Base-by-base conservation (phyloP, 2,888 invertebrate species). In the Nomada goodeniana region DNA sequence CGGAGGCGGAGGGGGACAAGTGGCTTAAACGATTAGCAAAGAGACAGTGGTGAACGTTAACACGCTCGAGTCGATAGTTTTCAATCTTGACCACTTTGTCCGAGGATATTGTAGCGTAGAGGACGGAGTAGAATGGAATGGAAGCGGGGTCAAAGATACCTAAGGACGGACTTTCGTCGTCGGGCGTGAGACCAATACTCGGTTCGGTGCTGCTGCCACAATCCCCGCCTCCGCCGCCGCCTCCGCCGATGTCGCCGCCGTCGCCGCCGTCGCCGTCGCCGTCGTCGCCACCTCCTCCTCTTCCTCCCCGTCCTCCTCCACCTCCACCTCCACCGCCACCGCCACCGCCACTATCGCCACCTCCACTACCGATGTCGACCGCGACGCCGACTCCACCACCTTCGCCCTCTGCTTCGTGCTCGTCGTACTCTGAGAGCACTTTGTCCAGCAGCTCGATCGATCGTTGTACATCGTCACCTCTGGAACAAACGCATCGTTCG, bases 341-440 rank as follows among this genome's bases (percentile, higher is more conserved):
- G 92, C 90, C 93, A 90, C 88, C 93, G 92, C 83, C 92, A 90
- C 81, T 93, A 91, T 88, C 93, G 91, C 74, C 92, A 86, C 84
- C 91, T 89, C 85, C 91, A 89, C 83, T 91, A 90, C 86, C 91
- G 91, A 15, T 91, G 87, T 20, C 71, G 61, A 44, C 71, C 20
- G 52, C 42, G 72, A 94, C 95, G 55, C 78, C 94, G 72, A 94
- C 95, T 63, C 78, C 94, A 95, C 96, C 91, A 94, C 95, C 94
- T 92, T 95, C 95, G 91, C 94, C 94, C 88, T 95, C 95, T 92
- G 95, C 94, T 93, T 95, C 95, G 93, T 95, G 95, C 94, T 98
- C 98, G 95, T 98, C 98, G 95, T 98, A 98, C 95, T 98, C 98
- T 90, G 97, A 97, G 94, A 98, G 95, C 94, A 98, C 98, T 93